phyloP scores from a whole-genome alignment of 2,888 invertebrate species.

The Abrostola triplasia region DNA sequence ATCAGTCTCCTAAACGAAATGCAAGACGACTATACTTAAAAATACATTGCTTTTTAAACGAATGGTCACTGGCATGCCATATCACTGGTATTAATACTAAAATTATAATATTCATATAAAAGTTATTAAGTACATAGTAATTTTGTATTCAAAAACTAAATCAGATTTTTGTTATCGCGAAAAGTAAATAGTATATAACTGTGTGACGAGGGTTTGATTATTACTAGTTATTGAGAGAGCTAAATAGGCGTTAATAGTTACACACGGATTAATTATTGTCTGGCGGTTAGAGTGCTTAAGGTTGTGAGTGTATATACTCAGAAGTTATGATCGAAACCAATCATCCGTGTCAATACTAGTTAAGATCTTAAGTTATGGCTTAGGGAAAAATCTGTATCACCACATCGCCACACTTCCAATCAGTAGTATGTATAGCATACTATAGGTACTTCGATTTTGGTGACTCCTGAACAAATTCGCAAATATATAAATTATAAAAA shows the following conservation, averaged over 20 bases:
- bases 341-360: too few relatives aligned
- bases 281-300: too few relatives aligned
- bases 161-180: not conserved
- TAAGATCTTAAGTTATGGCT: slow-evolving; percentile 2
- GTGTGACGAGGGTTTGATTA: too few relatives aligned
- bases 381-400: slow-evolving; percentile 8
- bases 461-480: slow-evolving; percentile 55
- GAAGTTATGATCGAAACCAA: too few relatives aligned
- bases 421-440: slow-evolving; percentile 27
- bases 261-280: too few relatives aligned
- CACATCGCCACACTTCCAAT: slow-evolving; percentile 30
- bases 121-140: not conserved
- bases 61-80: slow-evolving; percentile 40
- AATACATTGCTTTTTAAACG: slow-evolving; percentile 1
- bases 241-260: too few relatives aligned
- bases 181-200: too few relatives aligned
- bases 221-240: too few relatives aligned
- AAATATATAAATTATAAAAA: slow-evolving; percentile 46
- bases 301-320: too few relatives aligned
- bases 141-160: not conserved
- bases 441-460: slow-evolving; percentile 54
- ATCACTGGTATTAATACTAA: slow-evolving; percentile 28
- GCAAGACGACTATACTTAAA: slow-evolving; percentile 23
- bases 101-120: not conserved
- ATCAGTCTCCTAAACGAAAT: slow-evolving; percentile 48